phyloP scores from a whole-genome alignment of 2,113 vertebrate species.

The Phodopus roborovskii region DNA sequence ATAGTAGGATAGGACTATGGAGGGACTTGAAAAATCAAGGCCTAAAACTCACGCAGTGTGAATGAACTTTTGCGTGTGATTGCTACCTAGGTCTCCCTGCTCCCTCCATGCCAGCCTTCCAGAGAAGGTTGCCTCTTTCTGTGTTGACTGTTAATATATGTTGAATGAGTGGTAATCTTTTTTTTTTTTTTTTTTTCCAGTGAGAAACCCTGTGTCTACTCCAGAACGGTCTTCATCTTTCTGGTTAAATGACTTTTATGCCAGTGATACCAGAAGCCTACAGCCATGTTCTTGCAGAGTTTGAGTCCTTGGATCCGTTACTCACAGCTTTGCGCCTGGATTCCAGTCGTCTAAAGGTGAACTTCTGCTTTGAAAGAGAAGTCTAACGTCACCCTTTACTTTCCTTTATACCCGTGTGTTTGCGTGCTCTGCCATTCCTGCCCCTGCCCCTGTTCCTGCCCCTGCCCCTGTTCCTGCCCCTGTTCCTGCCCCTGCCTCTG shows the following conservation, averaged over 20 bases:
- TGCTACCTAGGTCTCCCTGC: background rate
- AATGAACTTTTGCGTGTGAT: background rate
- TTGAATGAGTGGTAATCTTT: slow-evolving; percentile 10
- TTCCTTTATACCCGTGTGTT: background rate
- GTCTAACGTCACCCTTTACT: background rate
- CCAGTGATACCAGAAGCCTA: slow-evolving; percentile 89
- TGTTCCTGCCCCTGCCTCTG: background rate
- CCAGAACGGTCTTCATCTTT: background rate
- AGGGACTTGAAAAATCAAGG: background rate
- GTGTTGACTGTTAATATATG: background rate
- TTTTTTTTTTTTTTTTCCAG: slow-evolving; percentile 1
- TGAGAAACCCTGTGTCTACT: background rate
- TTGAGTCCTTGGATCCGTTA: slow-evolving; percentile 94
- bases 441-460: background rate
- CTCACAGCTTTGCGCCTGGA: slow-evolving; percentile 95
- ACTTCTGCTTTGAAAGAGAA: slow-evolving; percentile 3
- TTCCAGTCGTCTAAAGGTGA: slow-evolving; percentile 95
- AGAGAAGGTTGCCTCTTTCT: background rate
- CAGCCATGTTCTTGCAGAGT: slow-evolving; percentile 94
- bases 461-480: background rate
- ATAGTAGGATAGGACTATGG: background rate
- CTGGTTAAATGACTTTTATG: slow-evolving; percentile 86
- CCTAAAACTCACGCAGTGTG: background rate
- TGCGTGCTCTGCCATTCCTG: background rate
- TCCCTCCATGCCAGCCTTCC: background rate